phyloP scores from a whole-genome alignment of 1,140 invertebrate genomes.

The Drosophila azteca region DNA sequence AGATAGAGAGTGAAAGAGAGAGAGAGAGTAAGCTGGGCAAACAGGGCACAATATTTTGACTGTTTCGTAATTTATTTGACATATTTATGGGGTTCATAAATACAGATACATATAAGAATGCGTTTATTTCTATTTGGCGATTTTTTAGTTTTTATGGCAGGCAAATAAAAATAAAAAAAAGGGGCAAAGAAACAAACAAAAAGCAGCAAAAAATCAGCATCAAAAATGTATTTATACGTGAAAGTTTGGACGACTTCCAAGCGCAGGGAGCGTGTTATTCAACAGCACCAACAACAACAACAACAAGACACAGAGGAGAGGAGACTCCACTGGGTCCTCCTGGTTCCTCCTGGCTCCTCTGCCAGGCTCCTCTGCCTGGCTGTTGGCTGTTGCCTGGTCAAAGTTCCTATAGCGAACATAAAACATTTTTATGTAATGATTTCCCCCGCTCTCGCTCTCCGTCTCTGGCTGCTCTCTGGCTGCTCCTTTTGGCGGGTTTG shows the following conservation, averaged over 20 bases:
- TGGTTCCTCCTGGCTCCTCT: too few species aligned
- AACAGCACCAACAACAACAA: constrained; percentile 37
- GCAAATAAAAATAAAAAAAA: constrained; percentile 21
- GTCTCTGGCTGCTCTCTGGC: constrained; percentile 40
- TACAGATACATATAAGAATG: constrained; percentile 76
- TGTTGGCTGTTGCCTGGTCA: constrained; percentile 56
- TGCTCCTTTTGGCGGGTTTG: constrained; percentile 42
- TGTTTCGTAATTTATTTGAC: constrained; percentile 80
- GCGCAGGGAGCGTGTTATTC: constrained; percentile 25
- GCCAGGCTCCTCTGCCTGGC: too few species aligned
- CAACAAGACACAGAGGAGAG: too few species aligned
- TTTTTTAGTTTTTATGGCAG: constrained; percentile 72
- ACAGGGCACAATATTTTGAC: constrained; percentile 78
- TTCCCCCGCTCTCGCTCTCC: constrained; percentile 33
- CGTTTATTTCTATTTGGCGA: constrained; percentile 78
- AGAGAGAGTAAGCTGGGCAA: constrained; percentile 21
- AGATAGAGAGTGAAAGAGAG: too few species aligned
- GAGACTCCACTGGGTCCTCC: neutral
- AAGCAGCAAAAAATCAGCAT: constrained; percentile 39
- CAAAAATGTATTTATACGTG: constrained; percentile 61
- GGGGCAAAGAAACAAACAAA: constrained; percentile 30
- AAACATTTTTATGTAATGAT: constrained; percentile 81
- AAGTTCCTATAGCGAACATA: constrained; percentile 76
- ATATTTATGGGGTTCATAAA: constrained; percentile 81
- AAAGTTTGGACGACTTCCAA: constrained; percentile 75